phyloP scores from a whole-genome alignment of 2,797 vertebrate species.

The Argyrosomus regius region DNA sequence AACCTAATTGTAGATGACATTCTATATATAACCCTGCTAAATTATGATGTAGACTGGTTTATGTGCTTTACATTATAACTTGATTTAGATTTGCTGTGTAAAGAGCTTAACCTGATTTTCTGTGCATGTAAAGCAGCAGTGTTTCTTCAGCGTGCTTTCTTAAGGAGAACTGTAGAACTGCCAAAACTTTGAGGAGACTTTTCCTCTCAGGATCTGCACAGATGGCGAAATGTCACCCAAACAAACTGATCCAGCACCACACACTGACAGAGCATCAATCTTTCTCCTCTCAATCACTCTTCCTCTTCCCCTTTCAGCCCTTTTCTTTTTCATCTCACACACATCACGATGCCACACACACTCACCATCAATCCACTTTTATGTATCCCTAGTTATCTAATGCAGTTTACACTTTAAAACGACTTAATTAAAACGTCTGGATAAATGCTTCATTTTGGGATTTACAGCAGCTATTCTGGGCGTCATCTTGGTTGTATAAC shows the following conservation, averaged over 20 bases:
- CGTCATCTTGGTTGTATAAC: constrained; percentile 45
- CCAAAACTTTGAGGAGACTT: constrained; percentile 48
- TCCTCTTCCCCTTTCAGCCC: constrained; percentile 29
- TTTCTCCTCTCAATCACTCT: constrained; percentile 56
- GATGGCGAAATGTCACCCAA: constrained; percentile 81
- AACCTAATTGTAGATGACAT: not conserved
- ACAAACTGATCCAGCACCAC: constrained; percentile 75
- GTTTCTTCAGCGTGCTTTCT: constrained; percentile 9
- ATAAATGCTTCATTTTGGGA: constrained; percentile 49
- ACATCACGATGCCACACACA: not conserved
- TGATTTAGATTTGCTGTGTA: constrained; percentile 7
- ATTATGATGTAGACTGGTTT: not conserved
- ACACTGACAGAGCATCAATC: constrained; percentile 75
- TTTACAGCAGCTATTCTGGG: constrained; percentile 52
- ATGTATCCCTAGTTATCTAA: constrained; percentile 32
- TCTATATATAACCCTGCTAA: not conserved
- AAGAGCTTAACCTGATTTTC: not conserved
- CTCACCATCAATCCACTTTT: constrained; percentile 44
- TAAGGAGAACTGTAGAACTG: constrained; percentile 13
- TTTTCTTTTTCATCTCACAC: constrained; percentile 7
- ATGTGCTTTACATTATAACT: not conserved
- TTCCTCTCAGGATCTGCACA: constrained; percentile 66
- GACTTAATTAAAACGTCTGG: constrained; percentile 63
- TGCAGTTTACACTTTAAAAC: constrained; percentile 58
- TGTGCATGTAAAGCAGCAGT: not conserved